These are phyloP conservation scores for Phodopus roborovskii DNA, from an alignment of 2,113 vertebrate genomes.

Conservation along the genomic window DNA sequence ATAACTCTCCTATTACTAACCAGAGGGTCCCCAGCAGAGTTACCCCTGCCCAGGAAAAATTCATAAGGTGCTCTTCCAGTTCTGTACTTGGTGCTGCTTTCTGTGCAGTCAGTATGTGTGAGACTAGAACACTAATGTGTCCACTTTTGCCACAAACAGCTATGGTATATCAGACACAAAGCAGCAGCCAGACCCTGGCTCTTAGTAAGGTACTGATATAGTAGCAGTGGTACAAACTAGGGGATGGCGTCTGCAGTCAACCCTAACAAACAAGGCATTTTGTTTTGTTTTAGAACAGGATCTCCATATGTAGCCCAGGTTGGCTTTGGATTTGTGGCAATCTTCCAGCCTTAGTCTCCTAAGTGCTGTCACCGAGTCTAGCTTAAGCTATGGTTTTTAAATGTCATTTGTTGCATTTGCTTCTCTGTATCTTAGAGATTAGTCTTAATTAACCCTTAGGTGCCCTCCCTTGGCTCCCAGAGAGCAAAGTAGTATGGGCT, in stretches of 20 bases:
- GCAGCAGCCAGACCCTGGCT: not conserved
- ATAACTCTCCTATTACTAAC: not conserved
- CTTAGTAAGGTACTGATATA: fast-evolving
- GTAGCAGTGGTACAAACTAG: not conserved
- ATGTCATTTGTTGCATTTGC: not conserved
- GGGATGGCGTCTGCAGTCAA: too few species aligned
- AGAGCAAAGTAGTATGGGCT: not conserved
- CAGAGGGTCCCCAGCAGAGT: not conserved
- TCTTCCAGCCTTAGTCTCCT: not conserved
- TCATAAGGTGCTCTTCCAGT: not conserved
- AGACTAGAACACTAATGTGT: fast-evolving
- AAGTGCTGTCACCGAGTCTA: not conserved
- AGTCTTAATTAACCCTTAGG: not conserved
- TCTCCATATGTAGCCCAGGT: not conserved
- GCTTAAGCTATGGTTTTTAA: not conserved
- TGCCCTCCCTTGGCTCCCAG: too few species aligned
- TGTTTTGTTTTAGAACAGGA: not conserved
- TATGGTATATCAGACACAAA: not conserved
- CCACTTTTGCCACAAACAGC: not conserved
- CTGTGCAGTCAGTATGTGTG: fast-evolving
- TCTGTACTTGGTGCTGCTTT: fast-evolving
- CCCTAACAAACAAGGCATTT: not conserved
- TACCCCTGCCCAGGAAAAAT: not conserved
- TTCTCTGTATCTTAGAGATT: not conserved
- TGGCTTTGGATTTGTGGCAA: not conserved